Evolutionary conservation across 1,140 invertebrate species (phyloP), one percentile per base, ranked within the genome.

Genomic region (Drosophila littoralis): DNA sequence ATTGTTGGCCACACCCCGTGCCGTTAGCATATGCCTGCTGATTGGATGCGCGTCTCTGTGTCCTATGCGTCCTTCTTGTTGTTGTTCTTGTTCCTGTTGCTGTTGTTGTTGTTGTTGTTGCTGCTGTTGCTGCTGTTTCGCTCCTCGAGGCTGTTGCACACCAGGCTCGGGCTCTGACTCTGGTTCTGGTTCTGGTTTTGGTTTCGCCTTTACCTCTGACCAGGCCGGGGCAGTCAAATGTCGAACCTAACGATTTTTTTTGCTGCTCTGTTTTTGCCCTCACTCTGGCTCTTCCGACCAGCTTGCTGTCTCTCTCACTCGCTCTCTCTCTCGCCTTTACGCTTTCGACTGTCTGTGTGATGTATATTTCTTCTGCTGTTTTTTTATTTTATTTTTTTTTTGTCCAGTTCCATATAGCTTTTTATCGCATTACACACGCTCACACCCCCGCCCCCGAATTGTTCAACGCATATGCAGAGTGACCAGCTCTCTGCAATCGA

Each of bases 231-330:
- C 79, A 81, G 77, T 79, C 79, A 81, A 84, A 85, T 81, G 81
- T 84, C 81, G 81, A 84, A 84, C 81, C 81, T 80, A 84, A 84
- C 71, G 60, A 71, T 70, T 80, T 85, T 77, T 83, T 51, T 43
- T 69, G 36, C 12, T 35, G 33, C 45, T 36, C 33, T 61, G n/a
- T 61, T 33, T 17, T 58, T 12, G n/a, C 6, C 3, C 28, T 28
- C 22, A 28, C 22, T 28, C 22, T 28, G 22, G 22, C 3, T 28
- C 22, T 28, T 28, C 22, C 22, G 22, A 28, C 22, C 22, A 28
- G 15, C 7, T 52, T 33, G 13, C 9, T 5, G 15, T 35, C 9
- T 59, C 9, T 50, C 54, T 38, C 42, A 1, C 48, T 46, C 12
- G 6, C 36, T 28, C 6, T 22, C 22, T 36, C 7, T 48, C 1